Percentiles rank a stretch among this genome's conserved stretches.
Conservation (phyloP, 2,797 vertebrate genomes). For the Coilia nasus region DNA sequence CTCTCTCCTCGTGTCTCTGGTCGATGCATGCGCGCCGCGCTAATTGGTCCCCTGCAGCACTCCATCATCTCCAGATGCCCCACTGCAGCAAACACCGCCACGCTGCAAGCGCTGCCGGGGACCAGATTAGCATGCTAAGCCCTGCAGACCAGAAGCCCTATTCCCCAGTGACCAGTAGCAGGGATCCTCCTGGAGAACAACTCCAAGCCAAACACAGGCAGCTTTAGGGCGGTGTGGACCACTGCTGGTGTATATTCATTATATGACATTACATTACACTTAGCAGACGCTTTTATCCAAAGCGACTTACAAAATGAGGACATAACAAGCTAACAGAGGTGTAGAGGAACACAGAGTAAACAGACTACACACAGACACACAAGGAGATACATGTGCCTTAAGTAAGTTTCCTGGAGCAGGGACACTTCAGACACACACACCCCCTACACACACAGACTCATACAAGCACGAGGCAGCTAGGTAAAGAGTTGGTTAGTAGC, state of each 20-base stretch:
- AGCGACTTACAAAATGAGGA: no score
- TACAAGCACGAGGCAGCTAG: no score
- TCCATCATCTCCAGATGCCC: slow-evolving; percentile 23
- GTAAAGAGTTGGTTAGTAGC: no score
- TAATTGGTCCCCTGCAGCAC: slow-evolving; percentile 45
- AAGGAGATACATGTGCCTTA: no score
- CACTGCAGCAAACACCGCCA: slow-evolving; percentile 11
- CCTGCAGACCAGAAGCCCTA: neutral
- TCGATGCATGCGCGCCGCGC: slow-evolving; percentile 18
- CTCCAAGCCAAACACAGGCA: neutral
- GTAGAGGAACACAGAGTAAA: no score
- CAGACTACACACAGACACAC: no score
- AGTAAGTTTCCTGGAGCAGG: no score
- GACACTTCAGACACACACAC: no score
- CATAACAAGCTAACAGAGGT: no score
- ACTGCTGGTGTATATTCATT: neutral
- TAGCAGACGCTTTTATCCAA: no score
- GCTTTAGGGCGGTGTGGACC: neutral
- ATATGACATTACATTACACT: no score
- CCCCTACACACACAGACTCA: no score
- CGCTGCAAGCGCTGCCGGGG: neutral
- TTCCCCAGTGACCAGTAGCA: neutral
- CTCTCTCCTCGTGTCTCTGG: neutral
- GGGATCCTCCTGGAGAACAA: neutral
- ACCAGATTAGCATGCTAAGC: neutral